These are phyloP conservation scores for Volucella inanis DNA, from an alignment of 2,888 invertebrate species.

Conservation along the genomic window DNA sequence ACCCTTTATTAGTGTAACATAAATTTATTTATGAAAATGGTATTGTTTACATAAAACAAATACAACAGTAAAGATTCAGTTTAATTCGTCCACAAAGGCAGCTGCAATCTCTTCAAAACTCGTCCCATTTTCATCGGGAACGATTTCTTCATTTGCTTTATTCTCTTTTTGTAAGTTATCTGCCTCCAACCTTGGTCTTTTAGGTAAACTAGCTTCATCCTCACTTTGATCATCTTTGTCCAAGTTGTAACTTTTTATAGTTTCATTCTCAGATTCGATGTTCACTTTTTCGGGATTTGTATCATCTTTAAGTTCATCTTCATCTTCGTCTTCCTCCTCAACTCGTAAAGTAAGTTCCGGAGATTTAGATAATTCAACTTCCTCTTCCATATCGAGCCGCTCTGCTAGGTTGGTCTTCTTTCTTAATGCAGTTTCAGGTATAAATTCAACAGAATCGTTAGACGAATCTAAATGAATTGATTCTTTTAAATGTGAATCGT, in stretches of 20 bases:
- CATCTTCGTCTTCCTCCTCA: slow-evolving; percentile 64
- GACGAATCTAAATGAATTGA: slow-evolving; percentile 64
- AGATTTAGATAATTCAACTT: slow-evolving; percentile 38
- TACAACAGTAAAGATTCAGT: slow-evolving; percentile 43
- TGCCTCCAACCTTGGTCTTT: slow-evolving; percentile 42
- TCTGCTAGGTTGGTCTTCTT: background rate
- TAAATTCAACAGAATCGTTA: slow-evolving; percentile 62
- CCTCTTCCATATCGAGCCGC: background rate
- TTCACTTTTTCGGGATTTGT: background rate
- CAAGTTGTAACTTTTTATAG: background rate
- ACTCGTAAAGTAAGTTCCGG: slow-evolving; percentile 65
- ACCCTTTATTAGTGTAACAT: no score
- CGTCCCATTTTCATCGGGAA: slow-evolving; percentile 35
- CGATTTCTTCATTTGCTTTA: background rate
- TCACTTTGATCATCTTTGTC: background rate
- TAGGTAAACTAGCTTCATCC: slow-evolving; percentile 28
- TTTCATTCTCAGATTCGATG: background rate
- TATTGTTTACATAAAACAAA: background rate
- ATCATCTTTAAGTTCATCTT: slow-evolving; percentile 24
- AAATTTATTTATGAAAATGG: slow-evolving; percentile 15
- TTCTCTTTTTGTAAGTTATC: background rate
- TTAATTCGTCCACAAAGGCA: slow-evolving; percentile 77
- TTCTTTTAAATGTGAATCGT: slow-evolving; percentile 29
- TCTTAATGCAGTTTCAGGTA: slow-evolving; percentile 16
- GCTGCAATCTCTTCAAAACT: slow-evolving; percentile 75